phyloP scores from a whole-genome alignment of 2,113 vertebrate species.

The Thermophis baileyi region DNA sequence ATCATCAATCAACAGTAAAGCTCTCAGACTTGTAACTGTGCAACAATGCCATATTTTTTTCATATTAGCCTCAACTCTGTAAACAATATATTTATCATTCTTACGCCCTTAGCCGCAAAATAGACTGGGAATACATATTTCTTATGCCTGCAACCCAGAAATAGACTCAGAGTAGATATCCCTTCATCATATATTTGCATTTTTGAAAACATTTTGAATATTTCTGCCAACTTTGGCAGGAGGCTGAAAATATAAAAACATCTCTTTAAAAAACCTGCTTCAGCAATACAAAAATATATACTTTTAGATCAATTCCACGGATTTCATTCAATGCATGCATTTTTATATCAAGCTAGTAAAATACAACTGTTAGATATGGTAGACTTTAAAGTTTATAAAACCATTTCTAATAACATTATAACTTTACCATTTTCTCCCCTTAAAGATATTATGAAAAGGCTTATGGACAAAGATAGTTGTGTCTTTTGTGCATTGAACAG shows the following conservation, averaged over 20 bases:
- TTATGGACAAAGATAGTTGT: not conserved
- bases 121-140: not conserved
- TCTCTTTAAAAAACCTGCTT: not conserved
- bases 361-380: not conserved
- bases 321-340: not conserved
- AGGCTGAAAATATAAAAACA: not conserved
- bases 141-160: not conserved
- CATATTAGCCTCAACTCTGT: not conserved
- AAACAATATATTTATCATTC: not conserved
- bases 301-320: not conserved
- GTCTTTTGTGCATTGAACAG: not conserved
- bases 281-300: not conserved
- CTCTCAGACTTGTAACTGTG: not conserved
- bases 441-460: conserved; percentile 14
- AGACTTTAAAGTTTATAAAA: not conserved
- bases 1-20: not conserved
- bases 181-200: not conserved
- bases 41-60: not conserved
- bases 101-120: not conserved
- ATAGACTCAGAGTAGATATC: not conserved
- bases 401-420: not conserved
- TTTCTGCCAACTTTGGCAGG: not conserved
- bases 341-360: not conserved
- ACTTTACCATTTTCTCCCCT: conserved; percentile 23
- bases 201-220: not conserved